These are phyloP conservation scores for Acanthopagrus latus DNA, from an alignment of 2,797 vertebrate species.

Conservation along the genomic window DNA sequence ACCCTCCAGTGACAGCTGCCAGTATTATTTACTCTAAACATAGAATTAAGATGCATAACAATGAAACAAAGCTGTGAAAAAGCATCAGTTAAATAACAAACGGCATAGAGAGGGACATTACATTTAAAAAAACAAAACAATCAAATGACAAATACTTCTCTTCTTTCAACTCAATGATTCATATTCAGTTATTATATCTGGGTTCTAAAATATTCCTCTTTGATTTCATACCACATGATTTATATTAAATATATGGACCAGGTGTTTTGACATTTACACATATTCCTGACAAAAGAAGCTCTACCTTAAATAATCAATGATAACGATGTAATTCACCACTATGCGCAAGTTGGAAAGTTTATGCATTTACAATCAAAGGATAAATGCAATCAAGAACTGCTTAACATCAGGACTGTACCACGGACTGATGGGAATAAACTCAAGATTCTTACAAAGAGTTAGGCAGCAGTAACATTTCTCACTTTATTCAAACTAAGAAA, in stretches of 20 bases:
- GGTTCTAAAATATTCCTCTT: slow-evolving; percentile 27
- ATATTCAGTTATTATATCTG: slow-evolving; percentile 23
- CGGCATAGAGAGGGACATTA: slow-evolving; percentile 13
- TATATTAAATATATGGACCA: slow-evolving; percentile 13
- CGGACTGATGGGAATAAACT: slow-evolving; percentile 20
- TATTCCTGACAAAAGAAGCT: slow-evolving; percentile 19
- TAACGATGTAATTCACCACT: slow-evolving; percentile 32
- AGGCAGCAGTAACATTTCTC: slow-evolving; percentile 16
- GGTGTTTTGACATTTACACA: slow-evolving; percentile 23
- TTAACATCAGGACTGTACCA: slow-evolving; percentile 9
- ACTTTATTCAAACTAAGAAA: slow-evolving; percentile 29
- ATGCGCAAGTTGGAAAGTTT: slow-evolving; percentile 32
- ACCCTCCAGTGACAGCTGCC: neutral
- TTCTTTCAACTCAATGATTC: slow-evolving; percentile 16
- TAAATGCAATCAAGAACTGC: slow-evolving; percentile 24
- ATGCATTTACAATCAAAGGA: slow-evolving; percentile 17
- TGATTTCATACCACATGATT: slow-evolving; percentile 29
- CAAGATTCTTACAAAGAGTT: neutral
- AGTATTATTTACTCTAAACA: slow-evolving; percentile 16
- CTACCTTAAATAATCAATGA: slow-evolving; percentile 54
- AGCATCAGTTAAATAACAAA: slow-evolving; percentile 45
- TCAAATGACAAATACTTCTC: slow-evolving; percentile 1
- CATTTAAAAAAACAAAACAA: neutral
- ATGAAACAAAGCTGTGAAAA: slow-evolving; percentile 29
- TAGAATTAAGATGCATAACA: slow-evolving; percentile 12